Base-by-base conservation (phyloP, 2,113 vertebrate species). In the Oncorhynchus kisutch region DNA sequence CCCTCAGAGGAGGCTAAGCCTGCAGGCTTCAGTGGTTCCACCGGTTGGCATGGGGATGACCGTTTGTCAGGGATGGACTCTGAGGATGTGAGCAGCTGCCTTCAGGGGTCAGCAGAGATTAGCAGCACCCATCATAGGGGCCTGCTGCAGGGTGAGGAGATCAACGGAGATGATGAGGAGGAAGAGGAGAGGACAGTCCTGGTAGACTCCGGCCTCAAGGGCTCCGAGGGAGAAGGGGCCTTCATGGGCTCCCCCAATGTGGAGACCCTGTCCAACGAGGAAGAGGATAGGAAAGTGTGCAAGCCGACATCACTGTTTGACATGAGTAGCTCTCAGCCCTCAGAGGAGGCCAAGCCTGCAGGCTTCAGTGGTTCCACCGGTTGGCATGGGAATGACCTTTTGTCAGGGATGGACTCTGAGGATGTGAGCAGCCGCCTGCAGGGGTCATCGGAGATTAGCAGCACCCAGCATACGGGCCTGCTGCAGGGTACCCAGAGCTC, bases 171-270 rank as follows among this genome's bases (percentile, higher is more conserved):
- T 14, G 83, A 24, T 0, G 81, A 83, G 1, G 91, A 91, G 16
- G 85, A 89, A 0, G 90, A 91, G 0, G 89, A 92, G 2, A 83
- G 85, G 34, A 85, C 90, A 27, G 75, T 86, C n/a, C 72, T 88
- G 74, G 76, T 88, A 0, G 90, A 92, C 78, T 87, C 91, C 3
- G 89, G 89, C 66, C 75, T 92, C 3, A 88, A 89, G 0, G 91
- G 89, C 14, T 92, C 89, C 0, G 91, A 94, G 68, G 89, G 87
- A 4, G 92, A 94, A 0, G 81, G 86, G 5, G 91, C 90, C 5
- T 84, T 93, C 22, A 92, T 88, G 81, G 84, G 91, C 9, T 93
- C 92, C 13, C 92, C 94, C 25, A 92, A 93, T 24, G 90, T 94
- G 20, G 91, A 94, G 75, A 92, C 90, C 5, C 74, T 92, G 5